These are phyloP conservation scores for Eucera pruinosa DNA, from an alignment of 2,888 invertebrate genomes.

Conservation along the genomic window DNA sequence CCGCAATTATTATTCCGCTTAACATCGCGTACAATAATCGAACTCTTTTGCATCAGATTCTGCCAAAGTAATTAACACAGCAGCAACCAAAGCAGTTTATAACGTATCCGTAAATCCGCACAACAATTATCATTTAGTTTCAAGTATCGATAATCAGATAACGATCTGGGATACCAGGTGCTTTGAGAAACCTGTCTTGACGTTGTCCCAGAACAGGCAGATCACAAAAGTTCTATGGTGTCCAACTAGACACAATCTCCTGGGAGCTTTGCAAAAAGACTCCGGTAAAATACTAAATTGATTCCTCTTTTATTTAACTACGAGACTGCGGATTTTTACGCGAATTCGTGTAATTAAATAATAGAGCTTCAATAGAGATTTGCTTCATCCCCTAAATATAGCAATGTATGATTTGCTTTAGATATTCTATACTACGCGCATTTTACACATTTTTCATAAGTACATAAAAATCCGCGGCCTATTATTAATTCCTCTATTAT, in stretches of 20 bases:
- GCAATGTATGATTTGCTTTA: too few relatives aligned
- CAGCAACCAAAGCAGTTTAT: conserved; percentile 92
- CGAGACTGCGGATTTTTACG: too few relatives aligned
- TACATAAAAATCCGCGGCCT: too few relatives aligned
- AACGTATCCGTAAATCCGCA: conserved; percentile 93
- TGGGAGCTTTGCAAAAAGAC: conserved; percentile 93
- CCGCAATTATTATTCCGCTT: conserved; percentile 3
- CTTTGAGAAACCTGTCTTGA: conserved; percentile 93
- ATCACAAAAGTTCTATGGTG: conserved; percentile 94
- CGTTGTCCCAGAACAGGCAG: conserved; percentile 89
- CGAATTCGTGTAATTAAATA: too few relatives aligned
- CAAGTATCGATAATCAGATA: conserved; percentile 92
- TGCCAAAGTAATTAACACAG: conserved; percentile 88
- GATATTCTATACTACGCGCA: too few relatives aligned
- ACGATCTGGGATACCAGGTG: conserved; percentile 95
- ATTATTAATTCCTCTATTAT: too few relatives aligned
- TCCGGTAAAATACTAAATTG: conserved; percentile 70
- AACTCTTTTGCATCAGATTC: conserved; percentile 86
- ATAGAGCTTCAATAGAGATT: too few relatives aligned
- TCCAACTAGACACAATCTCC: conserved; percentile 93
- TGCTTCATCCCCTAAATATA: too few relatives aligned
- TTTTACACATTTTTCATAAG: too few relatives aligned
- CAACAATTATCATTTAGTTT: conserved; percentile 92
- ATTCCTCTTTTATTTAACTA: neutral
- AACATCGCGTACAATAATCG: conserved; percentile 22